Evolutionary conservation across 1,140 invertebrate species (phyloP), one percentile per base, ranked within the genome.

Genomic region (Drosophila repletoides): DNA sequence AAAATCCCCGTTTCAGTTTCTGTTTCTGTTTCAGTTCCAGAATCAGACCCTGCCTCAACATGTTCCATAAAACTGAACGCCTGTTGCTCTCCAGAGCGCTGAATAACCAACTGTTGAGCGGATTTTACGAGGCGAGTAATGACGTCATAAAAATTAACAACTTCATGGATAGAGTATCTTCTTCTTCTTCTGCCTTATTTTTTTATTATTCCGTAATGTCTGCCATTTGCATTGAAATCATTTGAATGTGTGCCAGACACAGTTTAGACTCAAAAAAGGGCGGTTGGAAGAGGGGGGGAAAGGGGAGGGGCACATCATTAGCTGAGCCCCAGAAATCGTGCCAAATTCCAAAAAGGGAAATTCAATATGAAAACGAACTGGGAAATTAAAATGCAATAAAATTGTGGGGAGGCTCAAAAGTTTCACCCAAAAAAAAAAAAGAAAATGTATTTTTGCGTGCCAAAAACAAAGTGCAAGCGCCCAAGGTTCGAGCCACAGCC

Each of bases 131-230:
- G 72, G 72, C 86, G 69, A 79, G 75, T 88, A 88, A 88, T 88
- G 86, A 84, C 79, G 76, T 80, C 86, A 88, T 88, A 87, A 88
- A 88, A 88, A 89, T 88, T 88, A 88, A 88, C 81, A 87, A 71
- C 83, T 76, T 72, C 75, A 68, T 72, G 74, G 66, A 46, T 61
- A 51, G 52, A 45, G 45, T 34, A 53, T 55, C 45, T 58, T 9
- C 17, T 29, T 34, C 28, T 49, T 21, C 34, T 29, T 10, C 5
- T 0, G 15, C 28, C 15, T 41, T 55, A 24, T 36, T 55, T 29
- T 66, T 49, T 52, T 67, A 53, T 61, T 43, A 59, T 65, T 69
- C 48, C 19, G 17, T 40, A 29, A 19, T 36, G 31, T 41, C 36
- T 64, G 65, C 49, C 52, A 40, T 74, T 75, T 79, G 48, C 56